phyloP scores from a whole-genome alignment of 2,888 invertebrate genomes.

The Cheilosia vernalis region DNA sequence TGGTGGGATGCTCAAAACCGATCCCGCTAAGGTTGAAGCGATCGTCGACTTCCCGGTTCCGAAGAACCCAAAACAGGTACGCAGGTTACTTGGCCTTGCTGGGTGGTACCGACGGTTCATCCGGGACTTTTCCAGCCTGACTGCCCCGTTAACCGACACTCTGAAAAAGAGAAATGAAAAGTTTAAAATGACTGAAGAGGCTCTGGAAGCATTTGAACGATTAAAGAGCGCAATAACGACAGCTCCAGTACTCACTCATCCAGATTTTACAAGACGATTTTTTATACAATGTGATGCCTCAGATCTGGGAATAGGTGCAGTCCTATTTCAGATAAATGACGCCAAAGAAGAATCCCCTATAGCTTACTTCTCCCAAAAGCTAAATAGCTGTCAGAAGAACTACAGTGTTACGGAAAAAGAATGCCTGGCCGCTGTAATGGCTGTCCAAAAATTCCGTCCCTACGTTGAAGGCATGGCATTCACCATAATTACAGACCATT shows the following conservation, averaged over 20 bases:
- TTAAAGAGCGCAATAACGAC: slow-evolving; percentile 48
- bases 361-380: slow-evolving; percentile 50
- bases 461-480: slow-evolving; percentile 61
- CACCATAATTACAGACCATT: slow-evolving; percentile 76
- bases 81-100: slow-evolving; percentile 64
- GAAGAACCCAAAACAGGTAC: slow-evolving; percentile 49
- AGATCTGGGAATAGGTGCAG: slow-evolving; percentile 44
- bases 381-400: slow-evolving; percentile 48
- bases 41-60: slow-evolving; percentile 46
- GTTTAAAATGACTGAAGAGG: slow-evolving; percentile 42
- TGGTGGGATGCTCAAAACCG: slow-evolving; percentile 33
- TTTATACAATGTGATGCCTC: slow-evolving; percentile 64
- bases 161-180: slow-evolving; percentile 32
- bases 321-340: slow-evolving; percentile 40
- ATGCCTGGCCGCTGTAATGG: slow-evolving; percentile 33
- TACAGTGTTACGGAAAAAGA: slow-evolving; percentile 36
- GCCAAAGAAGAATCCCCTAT: slow-evolving; percentile 41
- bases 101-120: slow-evolving; percentile 69
- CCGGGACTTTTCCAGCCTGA: slow-evolving; percentile 36
- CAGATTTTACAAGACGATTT: slow-evolving; percentile 59
- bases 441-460: slow-evolving; percentile 45
- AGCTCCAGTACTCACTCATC: slow-evolving; percentile 56
- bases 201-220: slow-evolving; percentile 38
- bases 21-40: slow-evolving; percentile 50
- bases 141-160: slow-evolving; percentile 45